Conservation (phyloP, 2,888 invertebrate species). For the Aporophyla lueneburgensis region DNA sequence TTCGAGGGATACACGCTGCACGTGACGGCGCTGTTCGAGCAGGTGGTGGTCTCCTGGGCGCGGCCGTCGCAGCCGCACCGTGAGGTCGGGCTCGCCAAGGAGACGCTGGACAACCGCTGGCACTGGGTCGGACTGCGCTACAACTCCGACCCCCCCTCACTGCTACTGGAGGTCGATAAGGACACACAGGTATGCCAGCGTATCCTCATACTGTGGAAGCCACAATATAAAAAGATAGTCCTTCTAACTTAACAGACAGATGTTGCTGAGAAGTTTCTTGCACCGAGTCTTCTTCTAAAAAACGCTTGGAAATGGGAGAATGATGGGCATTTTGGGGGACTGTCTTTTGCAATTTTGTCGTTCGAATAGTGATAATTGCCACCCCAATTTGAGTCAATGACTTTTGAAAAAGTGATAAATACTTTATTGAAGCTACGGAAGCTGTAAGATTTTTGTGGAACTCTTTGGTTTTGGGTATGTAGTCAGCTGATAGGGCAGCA, state of each 20-base stretch:
- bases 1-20: conserved; percentile 92
- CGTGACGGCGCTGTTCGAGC: conserved; percentile 91
- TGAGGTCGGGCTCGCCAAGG: conserved; percentile 92
- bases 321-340: not conserved
- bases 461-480: not conserved
- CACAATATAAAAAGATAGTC: not conserved
- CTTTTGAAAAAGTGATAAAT: not conserved
- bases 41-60: conserved; percentile 91
- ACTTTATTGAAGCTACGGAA: not conserved
- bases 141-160: conserved; percentile 84
- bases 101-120: conserved; percentile 95
- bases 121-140: conserved; percentile 93
- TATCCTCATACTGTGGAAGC: not conserved
- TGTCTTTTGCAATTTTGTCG: not conserved
- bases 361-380: not conserved
- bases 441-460: not conserved
- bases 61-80: conserved; percentile 88
- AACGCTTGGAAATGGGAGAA: not conserved
- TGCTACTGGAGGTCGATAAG: conserved; percentile 84
- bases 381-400: not conserved
- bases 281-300: not conserved
- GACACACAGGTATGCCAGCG: conserved; percentile 78
- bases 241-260: not conserved
- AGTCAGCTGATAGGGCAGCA: not conserved
- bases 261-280: not conserved